A percentile compares a stretch with the other conserved stretches of the same genome.
Evolutionary conservation across 2,888 invertebrate species (phyloP).

Genomic region (Pseudanteris insignis): DNA sequence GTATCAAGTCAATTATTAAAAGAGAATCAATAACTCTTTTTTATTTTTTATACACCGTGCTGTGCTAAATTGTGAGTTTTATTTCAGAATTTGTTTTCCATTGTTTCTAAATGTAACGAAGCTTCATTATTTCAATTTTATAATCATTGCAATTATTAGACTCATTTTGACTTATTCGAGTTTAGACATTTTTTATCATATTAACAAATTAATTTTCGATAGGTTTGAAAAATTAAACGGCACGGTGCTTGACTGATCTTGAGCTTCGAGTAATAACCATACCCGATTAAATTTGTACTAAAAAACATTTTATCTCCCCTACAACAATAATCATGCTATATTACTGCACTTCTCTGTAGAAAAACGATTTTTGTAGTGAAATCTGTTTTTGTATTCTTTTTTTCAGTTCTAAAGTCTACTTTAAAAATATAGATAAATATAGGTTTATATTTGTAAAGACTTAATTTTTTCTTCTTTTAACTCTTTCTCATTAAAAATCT

Average conservation of each 20-base stretch:
- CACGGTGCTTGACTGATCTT: slow-evolving; percentile 26
- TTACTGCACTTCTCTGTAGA: too few species aligned
- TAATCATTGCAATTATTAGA: slow-evolving; percentile 2
- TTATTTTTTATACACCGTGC: slow-evolving; percentile 29
- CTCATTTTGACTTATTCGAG: neutral
- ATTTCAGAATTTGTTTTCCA: neutral
- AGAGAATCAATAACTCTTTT: slow-evolving; percentile 23
- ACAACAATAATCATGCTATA: slow-evolving; percentile 5
- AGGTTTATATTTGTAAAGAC: slow-evolving; percentile 15
- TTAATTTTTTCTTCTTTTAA: neutral
- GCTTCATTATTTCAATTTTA: slow-evolving; percentile 7
- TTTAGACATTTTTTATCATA: slow-evolving; percentile 1
- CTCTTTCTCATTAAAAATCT: too few species aligned
- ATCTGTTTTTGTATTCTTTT: slow-evolving; percentile 3
- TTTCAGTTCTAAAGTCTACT: slow-evolving; percentile 11
- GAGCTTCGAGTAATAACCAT: slow-evolving; percentile 18
- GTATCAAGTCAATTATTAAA: slow-evolving; percentile 27
- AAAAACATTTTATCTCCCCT: slow-evolving; percentile 9
- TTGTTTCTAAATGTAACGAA: slow-evolving; percentile 28
- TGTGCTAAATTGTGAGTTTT: slow-evolving; percentile 4
- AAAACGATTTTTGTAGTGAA: slow-evolving; percentile 13
- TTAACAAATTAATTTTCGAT: neutral
- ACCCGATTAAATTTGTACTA: slow-evolving; percentile 17
- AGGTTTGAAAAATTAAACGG: slow-evolving; percentile 9
- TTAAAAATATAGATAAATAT: slow-evolving; percentile 33